Conservation (phyloP, 2,888 invertebrate genomes). For the Amiota mariae region DNA sequence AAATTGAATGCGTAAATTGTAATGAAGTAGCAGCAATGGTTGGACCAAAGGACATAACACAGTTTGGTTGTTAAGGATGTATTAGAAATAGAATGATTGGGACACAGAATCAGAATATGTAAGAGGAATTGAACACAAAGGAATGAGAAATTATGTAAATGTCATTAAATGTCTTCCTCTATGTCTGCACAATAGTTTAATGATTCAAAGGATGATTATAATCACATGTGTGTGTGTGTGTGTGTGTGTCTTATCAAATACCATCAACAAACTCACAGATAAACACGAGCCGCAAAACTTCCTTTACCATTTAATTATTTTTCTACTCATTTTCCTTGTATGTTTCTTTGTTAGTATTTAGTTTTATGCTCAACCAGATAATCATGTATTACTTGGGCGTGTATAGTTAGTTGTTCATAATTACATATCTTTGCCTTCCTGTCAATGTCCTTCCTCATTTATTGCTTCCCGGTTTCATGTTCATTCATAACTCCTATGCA, state of each 20-base stretch:
- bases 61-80: conserved; percentile 13
- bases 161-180: conserved; percentile 61
- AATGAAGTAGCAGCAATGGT: conserved; percentile 59
- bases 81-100: background rate
- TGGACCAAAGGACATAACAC: conserved; percentile 34
- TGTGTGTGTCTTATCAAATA: conserved; percentile 16
- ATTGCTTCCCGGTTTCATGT: too few relatives aligned
- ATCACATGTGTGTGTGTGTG: conserved; percentile 44
- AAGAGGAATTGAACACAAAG: too few relatives aligned
- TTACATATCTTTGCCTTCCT: too few relatives aligned
- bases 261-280: conserved; percentile 19
- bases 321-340: too few relatives aligned
- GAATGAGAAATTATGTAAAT: conserved; percentile 61
- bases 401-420: too few relatives aligned
- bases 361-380: too few relatives aligned
- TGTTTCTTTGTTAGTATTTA: too few relatives aligned
- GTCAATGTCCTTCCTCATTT: too few relatives aligned
- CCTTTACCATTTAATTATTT: background rate
- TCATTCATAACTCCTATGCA: too few relatives aligned
- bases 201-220: conserved; percentile 67
- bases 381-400: too few relatives aligned
- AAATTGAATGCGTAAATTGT: conserved; percentile 68
- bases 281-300: conserved; percentile 19
- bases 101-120: background rate
- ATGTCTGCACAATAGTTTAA: conserved; percentile 67